Percentiles rank a stretch among this genome's conserved stretches.
These are phyloP conservation scores for Galaxea fascicularis DNA, from an alignment of 92 coral and sea anemone genomes.

Conservation along the genomic window DNA sequence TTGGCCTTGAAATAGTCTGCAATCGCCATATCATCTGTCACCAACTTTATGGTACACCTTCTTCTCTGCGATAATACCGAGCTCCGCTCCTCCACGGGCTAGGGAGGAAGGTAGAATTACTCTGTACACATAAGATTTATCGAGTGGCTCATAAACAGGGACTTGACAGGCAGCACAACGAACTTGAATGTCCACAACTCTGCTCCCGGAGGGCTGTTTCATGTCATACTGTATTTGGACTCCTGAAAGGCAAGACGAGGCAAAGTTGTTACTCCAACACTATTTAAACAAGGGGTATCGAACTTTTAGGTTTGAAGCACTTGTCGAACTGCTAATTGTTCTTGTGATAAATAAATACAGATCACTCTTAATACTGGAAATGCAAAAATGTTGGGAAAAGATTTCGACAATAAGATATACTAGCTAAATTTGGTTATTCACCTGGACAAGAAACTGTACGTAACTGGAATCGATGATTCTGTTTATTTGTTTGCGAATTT, in stretches of 20 bases:
- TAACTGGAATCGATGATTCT: no score
- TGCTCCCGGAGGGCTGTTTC: slow-evolving; percentile 56
- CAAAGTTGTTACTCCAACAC: background rate
- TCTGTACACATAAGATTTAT: slow-evolving; percentile 67
- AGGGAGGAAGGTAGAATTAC: slow-evolving; percentile 74
- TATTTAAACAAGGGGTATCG: no score
- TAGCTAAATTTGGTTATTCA: no score
- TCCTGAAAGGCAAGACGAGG: slow-evolving; percentile 45
- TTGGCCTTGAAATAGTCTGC: slow-evolving; percentile 56
- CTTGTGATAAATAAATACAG: no score
- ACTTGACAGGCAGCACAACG: slow-evolving; percentile 72
- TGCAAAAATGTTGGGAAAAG: no score
- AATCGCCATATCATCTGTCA: slow-evolving; percentile 53
- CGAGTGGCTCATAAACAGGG: slow-evolving; percentile 75
- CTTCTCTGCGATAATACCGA: slow-evolving; percentile 56
- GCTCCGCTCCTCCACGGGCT: slow-evolving; percentile 68
- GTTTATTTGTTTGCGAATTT: no score
- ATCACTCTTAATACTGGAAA: no score
- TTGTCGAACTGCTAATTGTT: no score
- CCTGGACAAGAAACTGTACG: no score
- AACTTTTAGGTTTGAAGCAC: no score
- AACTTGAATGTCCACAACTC: slow-evolving; percentile 66
- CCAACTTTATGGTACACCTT: slow-evolving; percentile 65
- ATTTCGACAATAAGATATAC: no score
- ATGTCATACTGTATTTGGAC: slow-evolving; percentile 68